These are phyloP conservation scores for Microcebus ravelobensis DNA, from an alignment of 2,113 vertebrate genomes.

Conservation along the genomic window DNA sequence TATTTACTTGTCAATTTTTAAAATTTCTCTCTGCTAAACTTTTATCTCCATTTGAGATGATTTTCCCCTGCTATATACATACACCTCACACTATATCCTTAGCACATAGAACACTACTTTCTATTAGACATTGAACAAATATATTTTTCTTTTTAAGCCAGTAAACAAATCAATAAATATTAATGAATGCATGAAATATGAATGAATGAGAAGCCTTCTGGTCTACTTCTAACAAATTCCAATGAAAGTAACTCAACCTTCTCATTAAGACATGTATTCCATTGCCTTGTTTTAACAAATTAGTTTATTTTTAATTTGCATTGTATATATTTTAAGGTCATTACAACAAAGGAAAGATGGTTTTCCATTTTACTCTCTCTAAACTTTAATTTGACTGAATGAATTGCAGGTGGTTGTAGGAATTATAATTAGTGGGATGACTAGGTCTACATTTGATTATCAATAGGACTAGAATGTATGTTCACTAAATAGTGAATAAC, in stretches of 20 bases:
- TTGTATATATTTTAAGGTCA: neutral
- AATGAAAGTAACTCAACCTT: neutral
- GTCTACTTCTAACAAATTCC: conserved; percentile 1
- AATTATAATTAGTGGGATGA: conserved; percentile 18
- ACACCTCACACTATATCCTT: neutral
- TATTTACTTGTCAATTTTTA: neutral
- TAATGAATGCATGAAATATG: conserved; percentile 3
- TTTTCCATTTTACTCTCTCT: neutral
- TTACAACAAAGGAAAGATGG: neutral
- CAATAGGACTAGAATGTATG: neutral
- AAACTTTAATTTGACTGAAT: conserved; percentile 38
- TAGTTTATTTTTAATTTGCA: conserved; percentile 29
- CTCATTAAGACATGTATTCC: neutral
- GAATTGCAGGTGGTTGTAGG: neutral
- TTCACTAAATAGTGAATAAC: neutral
- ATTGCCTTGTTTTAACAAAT: conserved; percentile 28
- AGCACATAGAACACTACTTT: neutral
- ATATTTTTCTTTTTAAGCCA: neutral
- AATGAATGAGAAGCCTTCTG: neutral
- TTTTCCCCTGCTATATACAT: neutral
- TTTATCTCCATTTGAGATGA: neutral
- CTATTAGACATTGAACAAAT: neutral
- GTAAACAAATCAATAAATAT: neutral
- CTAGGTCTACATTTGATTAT: neutral
- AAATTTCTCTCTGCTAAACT: neutral